Conservation (phyloP, 2,888 invertebrate genomes). For the Fissipunctia ypsillon region DNA sequence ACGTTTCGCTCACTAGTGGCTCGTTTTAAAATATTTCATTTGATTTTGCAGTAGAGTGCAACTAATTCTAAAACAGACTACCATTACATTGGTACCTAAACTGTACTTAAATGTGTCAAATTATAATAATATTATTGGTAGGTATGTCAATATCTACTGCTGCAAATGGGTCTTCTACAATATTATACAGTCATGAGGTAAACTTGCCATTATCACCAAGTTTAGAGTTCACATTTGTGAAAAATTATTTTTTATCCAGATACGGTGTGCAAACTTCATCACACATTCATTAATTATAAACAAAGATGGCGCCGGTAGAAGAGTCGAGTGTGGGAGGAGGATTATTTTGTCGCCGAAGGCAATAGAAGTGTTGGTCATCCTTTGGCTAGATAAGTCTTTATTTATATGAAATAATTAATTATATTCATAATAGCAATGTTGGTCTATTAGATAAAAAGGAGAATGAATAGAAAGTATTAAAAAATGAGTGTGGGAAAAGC, state of each 20-base stretch:
- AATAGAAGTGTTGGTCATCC: neutral
- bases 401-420: neutral
- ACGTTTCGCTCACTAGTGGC: neutral
- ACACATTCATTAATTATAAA: neutral
- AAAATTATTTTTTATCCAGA: neutral
- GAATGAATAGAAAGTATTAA: neutral
- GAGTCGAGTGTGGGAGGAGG: neutral
- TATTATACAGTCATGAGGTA: neutral
- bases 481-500: neutral
- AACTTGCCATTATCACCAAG: neutral
- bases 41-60: neutral
- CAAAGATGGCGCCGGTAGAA: neutral
- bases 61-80: neutral
- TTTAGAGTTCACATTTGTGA: too few relatives aligned
- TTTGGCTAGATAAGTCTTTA: neutral
- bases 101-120: neutral
- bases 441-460: neutral
- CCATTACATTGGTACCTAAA: neutral
- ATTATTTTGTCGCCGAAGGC: neutral
- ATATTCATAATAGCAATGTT: neutral
- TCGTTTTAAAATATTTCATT: too few relatives aligned
- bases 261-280: neutral
- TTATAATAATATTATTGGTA: neutral
- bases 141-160: too few relatives aligned
- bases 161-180: neutral